Percentiles rank a stretch among this genome's conserved stretches.
These are phyloP conservation scores for Akabosia matsudoensis DNA, from an alignment of 1,140 invertebrate genomes.

Conservation along the genomic window DNA sequence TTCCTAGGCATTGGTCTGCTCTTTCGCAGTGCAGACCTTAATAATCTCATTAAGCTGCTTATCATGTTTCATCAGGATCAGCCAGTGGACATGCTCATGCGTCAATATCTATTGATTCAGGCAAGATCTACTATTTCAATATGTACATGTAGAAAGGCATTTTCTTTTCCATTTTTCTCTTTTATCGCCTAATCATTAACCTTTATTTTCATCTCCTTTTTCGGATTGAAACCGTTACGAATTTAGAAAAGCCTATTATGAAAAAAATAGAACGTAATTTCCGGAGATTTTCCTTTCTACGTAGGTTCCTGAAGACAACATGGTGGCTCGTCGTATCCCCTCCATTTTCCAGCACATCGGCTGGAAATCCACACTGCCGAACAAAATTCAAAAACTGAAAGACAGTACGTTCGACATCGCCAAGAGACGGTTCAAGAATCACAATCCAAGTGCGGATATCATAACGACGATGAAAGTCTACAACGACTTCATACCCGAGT, in stretches of 20 bases:
- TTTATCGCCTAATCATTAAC: too few relatives aligned
- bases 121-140: too few relatives aligned
- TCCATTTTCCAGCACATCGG: conserved; percentile 46
- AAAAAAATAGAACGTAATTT: too few relatives aligned
- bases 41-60: conserved; percentile 34
- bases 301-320: conserved; percentile 32
- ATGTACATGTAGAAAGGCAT: too few relatives aligned
- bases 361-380: conserved; percentile 39
- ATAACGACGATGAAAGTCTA: conserved; percentile 40
- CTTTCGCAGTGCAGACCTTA: conserved; percentile 34
- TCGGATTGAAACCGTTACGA: too few relatives aligned
- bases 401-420: conserved; percentile 42
- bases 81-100: conserved; percentile 43
- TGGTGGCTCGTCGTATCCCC: conserved; percentile 33
- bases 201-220: too few relatives aligned
- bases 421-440: conserved; percentile 38
- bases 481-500: conserved; percentile 40
- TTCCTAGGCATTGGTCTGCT: conserved; percentile 44
- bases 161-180: too few relatives aligned
- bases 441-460: conserved; percentile 32
- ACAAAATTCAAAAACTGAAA: conserved; percentile 43
- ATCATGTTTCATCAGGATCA: conserved; percentile 43
- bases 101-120: not conserved
- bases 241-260: too few relatives aligned
- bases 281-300: not conserved